Evolutionary conservation across 2,113 vertebrate genomes (phyloP), one percentile per base, ranked within the genome.

Genomic region (Peromyscus maniculatus): DNA sequence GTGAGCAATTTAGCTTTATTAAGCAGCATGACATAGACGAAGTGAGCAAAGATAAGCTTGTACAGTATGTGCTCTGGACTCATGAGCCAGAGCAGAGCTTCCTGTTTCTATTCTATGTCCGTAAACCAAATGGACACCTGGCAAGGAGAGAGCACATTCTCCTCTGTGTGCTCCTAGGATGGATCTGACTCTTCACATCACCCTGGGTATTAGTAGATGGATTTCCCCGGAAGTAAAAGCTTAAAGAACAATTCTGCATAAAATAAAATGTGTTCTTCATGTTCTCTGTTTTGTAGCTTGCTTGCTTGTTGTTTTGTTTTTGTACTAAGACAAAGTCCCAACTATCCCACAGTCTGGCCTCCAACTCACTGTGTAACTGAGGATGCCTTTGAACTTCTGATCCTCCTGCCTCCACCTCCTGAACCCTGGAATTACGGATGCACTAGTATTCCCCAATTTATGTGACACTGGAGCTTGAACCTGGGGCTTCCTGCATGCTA

Each of bases 1-100:
- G 87, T 91, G 95, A 95, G 97, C 96, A 97, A 93, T 98, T 98
- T 95, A 95, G 96, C 96, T 98, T 98, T 98, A 97, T 97, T 97
- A 97, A 98, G 95, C 98, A 97, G 97, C 94, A 10, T 75, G 98
- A 91, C 96, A 97, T 0, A 49, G 95, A 36, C 49, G 7, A 92
- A 96, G 93, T 0, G 49, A 96, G 97, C 93, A 52, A 21, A 95
- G 98, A 92, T 36, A 57, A 91, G 97, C 96, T 89, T 7, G 62
- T 89, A 79, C 92, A 92, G 93, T 0, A 33, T 5, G 1, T 93
- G 91, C 88, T 88, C 97, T 79, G 84, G 93, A 96, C 93, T 71
- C 94, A 69, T 7, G 83, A 96, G 7, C 91, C 55, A n/a, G 96
- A 86, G 91, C 93, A 92, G 74, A 43, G 87, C 36, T 15, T 94